phyloP scores from a whole-genome alignment of 2,113 vertebrate species.

The Dascyllus trimaculatus region DNA sequence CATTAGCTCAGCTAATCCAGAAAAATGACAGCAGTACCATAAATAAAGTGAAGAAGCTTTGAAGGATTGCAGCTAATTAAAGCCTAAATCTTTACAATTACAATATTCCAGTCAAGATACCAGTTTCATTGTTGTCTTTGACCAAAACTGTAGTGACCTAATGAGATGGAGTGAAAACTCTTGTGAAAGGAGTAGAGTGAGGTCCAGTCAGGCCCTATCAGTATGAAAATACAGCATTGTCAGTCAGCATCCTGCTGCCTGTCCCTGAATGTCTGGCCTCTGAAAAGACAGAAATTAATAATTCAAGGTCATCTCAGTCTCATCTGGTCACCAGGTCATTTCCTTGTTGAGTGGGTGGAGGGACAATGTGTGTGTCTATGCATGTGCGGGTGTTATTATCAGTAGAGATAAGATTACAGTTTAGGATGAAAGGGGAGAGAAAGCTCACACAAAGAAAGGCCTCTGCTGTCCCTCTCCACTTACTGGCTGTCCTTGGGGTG shows the following conservation, averaged over 20 bases:
- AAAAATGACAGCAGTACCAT: no score
- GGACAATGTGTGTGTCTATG: conserved; percentile 6
- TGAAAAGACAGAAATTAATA: conserved; percentile 68
- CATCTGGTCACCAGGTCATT: conserved; percentile 67
- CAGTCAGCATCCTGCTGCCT: conserved; percentile 1
- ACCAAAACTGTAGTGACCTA: no score
- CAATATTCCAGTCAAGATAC: no score
- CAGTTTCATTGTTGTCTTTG: no score
- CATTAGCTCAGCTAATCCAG: no score
- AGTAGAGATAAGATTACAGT: conserved; percentile 70
- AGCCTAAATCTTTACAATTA: no score
- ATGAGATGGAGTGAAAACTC: no score
- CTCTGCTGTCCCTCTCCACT: conserved; percentile 52
- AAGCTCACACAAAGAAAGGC: conserved; percentile 58
- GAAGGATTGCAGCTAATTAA: no score
- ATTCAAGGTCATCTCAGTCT: conserved; percentile 77
- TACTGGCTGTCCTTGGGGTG: conserved; percentile 56
- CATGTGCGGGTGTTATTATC: conserved; percentile 14
- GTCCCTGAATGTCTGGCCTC: conserved; percentile 1
- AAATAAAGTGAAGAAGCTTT: no score
- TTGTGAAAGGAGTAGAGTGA: no score
- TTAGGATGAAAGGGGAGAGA: conserved; percentile 57
- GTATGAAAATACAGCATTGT: conserved; percentile 7
- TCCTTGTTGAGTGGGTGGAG: conserved; percentile 30
- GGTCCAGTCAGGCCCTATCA: background rate